phyloP scores from a whole-genome alignment of 1,140 invertebrate genomes.

The Neodiprion virginianus region DNA sequence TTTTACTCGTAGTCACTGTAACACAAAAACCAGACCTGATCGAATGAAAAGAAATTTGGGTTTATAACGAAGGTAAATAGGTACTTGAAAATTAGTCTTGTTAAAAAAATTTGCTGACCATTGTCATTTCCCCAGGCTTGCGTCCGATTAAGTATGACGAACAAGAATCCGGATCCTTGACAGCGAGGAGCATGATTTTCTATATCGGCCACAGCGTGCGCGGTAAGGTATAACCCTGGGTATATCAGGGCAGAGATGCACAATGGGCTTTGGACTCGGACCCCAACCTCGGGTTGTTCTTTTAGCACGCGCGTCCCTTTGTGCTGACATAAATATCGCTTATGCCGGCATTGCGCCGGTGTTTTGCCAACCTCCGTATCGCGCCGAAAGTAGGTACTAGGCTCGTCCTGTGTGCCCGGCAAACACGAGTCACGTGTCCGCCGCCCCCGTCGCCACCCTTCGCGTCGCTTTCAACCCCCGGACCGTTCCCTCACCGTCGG shows the following conservation, averaged over 20 bases:
- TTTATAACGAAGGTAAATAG: too few species aligned
- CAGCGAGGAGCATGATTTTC: too few species aligned
- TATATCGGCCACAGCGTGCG: too few species aligned
- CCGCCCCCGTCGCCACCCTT: neutral
- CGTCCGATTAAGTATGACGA: too few species aligned
- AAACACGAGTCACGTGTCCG: slow-evolving; percentile 58
- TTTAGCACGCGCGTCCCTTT: slow-evolving; percentile 56
- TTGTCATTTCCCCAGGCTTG: too few species aligned
- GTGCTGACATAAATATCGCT: slow-evolving; percentile 64
- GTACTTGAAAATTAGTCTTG: too few species aligned
- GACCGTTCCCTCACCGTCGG: neutral
- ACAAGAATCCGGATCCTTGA: too few species aligned
- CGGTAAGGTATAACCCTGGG: neutral
- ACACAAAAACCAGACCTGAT: too few species aligned
- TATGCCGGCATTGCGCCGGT: slow-evolving; percentile 56
- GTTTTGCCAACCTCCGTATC: slow-evolving; percentile 60
- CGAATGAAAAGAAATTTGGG: too few species aligned
- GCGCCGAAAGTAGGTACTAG: slow-evolving; percentile 48
- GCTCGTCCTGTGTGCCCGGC: slow-evolving; percentile 54
- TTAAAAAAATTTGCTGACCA: too few species aligned
- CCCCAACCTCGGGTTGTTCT: slow-evolving; percentile 46
- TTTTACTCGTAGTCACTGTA: too few species aligned
- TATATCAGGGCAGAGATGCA: neutral
- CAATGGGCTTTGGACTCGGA: neutral
- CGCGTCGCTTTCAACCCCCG: neutral